Evolutionary conservation across 2,888 invertebrate genomes (phyloP), one percentile per base, ranked within the genome.

Genomic region (Matsumyia berberina): DNA sequence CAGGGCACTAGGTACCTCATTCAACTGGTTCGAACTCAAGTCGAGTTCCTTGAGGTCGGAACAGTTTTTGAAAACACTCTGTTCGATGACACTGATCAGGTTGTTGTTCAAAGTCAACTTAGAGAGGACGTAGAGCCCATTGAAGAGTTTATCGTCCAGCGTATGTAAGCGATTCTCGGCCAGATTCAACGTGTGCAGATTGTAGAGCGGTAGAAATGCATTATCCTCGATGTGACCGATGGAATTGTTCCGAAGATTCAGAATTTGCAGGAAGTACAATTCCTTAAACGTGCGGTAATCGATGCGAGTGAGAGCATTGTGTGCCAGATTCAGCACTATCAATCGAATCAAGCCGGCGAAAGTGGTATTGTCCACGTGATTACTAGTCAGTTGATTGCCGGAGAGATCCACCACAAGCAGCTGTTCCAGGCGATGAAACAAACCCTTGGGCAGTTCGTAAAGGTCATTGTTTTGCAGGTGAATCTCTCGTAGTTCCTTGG

Each of bases 191-290:
- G 97, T 97, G 90, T 97, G 97, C 87, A 98, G 92, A 91, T 97
- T 97, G 91, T 97, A 96, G 33, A 98, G 93, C 0, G 97, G 96
- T 88, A 96, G 91, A 89, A 98, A 98, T 39, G 97, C 96, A 90
- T 96, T 96, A 88, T 96, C 96, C 92, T 96, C 96, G 87, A 97
- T 95, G 89, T 95, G 96, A n/a, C 96, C 96, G 88, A 97, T 96
- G 7, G 96, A 95, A 90, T 97, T 97, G 89, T 97, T 97, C 87
- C 96, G 94, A 79, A 97, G 92, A 91, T 96, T 96, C 76, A 97
- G 93, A 87, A 96, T 96, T 93, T 97, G 97, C 80, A 97, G 93
- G 89, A 97, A 96, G 90, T 95, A 96, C 76, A 97, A 92, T 90
- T 97, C 97, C 91, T 96, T 96, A 91, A 97, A 97, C 73, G 96